phyloP scores from a whole-genome alignment of 2,113 vertebrate species.

The Prietella phreatophila region DNA sequence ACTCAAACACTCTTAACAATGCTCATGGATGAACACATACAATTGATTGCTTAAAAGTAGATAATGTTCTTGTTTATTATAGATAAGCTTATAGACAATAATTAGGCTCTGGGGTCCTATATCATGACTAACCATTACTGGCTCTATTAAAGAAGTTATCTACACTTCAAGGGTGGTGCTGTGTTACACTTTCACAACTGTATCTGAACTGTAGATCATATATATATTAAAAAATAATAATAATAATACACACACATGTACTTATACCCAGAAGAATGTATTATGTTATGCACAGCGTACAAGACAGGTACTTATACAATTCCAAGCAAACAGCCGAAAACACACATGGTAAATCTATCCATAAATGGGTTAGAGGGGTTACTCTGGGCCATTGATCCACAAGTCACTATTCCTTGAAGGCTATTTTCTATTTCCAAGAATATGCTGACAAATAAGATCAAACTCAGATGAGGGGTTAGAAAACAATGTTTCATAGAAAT shows the following conservation, averaged over 20 bases:
- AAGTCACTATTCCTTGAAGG: neutral
- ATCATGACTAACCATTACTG: constrained; percentile 51
- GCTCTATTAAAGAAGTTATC: constrained; percentile 57
- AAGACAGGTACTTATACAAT: constrained; percentile 1
- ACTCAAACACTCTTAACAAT: constrained; percentile 46
- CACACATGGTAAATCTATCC: constrained; percentile 19
- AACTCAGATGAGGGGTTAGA: constrained; percentile 10
- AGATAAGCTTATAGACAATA: constrained; percentile 56
- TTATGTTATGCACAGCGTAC: neutral
- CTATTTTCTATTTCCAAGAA: constrained; percentile 24
- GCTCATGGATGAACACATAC: constrained; percentile 44
- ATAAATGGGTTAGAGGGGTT: constrained; percentile 15
- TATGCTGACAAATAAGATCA: constrained; percentile 12
- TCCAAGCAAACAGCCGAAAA: neutral
- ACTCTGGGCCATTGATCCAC: neutral
- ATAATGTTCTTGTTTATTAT: constrained; percentile 58
- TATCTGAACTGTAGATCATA: neutral
- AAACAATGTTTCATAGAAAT: constrained; percentile 38
- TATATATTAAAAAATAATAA: no score
- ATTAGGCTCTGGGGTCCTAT: constrained; percentile 54
- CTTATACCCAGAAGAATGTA: no score
- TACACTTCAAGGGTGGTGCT: constrained; percentile 29
- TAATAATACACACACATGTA: neutral
- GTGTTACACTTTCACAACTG: constrained; percentile 28
- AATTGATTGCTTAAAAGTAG: constrained; percentile 66